Conservation (phyloP, 2,888 invertebrate genomes). For the Lasioglossum villosulum region DNA sequence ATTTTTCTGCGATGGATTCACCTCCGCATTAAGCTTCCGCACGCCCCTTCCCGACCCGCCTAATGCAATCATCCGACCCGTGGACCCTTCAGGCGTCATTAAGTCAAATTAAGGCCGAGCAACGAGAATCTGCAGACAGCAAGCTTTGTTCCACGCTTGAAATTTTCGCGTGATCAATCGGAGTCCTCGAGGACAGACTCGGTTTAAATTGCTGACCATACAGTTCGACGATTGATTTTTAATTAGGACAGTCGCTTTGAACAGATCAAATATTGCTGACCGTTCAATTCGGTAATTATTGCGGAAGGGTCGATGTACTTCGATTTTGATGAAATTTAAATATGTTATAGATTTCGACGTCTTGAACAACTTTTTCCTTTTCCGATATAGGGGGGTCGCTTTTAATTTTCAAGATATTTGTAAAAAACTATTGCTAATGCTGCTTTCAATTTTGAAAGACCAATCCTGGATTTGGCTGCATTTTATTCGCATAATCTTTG, state of each 20-base stretch:
- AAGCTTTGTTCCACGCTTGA: neutral
- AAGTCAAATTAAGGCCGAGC: neutral
- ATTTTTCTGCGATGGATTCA: constrained; percentile 1
- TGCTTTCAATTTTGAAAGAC: too few relatives aligned
- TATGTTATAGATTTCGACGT: too few relatives aligned
- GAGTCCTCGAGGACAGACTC: neutral
- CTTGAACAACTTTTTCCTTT: too few relatives aligned
- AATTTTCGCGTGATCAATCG: constrained; percentile 9
- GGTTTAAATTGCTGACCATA: neutral
- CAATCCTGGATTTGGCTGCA: too few relatives aligned
- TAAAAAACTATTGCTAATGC: too few relatives aligned
- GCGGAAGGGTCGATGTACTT: too few relatives aligned
- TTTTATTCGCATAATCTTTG: too few relatives aligned
- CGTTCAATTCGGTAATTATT: too few relatives aligned
- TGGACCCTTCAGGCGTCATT: neutral
- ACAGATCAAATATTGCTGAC: neutral
- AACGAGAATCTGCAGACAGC: neutral
- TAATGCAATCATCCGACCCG: constrained; percentile 9
- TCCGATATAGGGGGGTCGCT: too few relatives aligned
- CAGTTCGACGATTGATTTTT: neutral
- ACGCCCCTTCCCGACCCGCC: neutral
- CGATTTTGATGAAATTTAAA: too few relatives aligned
- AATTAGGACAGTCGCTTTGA: neutral
- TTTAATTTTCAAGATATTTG: too few relatives aligned
- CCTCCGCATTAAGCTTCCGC: neutral